Percentiles rank a stretch among this genome's conserved stretches.
Evolutionary conservation across 2,888 invertebrate species (phyloP).

Genomic region (Cheilosia grossa): DNA sequence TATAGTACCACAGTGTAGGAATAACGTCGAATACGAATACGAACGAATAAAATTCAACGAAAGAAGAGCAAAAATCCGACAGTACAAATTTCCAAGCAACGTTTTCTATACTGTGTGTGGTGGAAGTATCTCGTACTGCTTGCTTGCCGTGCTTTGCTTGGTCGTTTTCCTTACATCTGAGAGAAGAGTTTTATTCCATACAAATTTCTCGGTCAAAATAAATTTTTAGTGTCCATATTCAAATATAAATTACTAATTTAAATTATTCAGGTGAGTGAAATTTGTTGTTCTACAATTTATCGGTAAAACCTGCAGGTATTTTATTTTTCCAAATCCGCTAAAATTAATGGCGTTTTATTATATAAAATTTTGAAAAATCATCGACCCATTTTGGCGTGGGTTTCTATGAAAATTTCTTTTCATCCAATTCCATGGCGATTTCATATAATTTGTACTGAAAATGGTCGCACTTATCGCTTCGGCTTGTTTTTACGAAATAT

Average conservation of each 20-base stretch:
- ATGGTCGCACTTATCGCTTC: conserved; percentile 36
- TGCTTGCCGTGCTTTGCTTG: conserved; percentile 41
- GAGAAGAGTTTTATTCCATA: conserved; percentile 74
- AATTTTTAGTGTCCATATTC: conserved; percentile 74
- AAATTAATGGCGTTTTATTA: conserved; percentile 77
- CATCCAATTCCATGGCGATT: conserved; percentile 70
- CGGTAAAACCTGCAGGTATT: conserved; percentile 76
- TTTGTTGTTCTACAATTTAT: conserved; percentile 76
- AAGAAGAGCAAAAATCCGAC: conserved; percentile 62
- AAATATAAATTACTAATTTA: conserved; percentile 74
- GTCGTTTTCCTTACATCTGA: conserved; percentile 64
- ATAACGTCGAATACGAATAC: conserved; percentile 46
- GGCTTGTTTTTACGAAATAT: conserved; percentile 33
- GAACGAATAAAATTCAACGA: conserved; percentile 63
- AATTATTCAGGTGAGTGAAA: conserved; percentile 78
- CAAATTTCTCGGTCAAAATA: conserved; percentile 72
- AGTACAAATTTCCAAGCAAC: conserved; percentile 54
- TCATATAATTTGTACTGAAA: conserved; percentile 71
- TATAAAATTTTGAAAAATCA: conserved; percentile 76
- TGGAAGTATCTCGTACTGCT: conserved; percentile 64
- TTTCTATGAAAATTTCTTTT: conserved; percentile 74
- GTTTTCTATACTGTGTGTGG: conserved; percentile 50
- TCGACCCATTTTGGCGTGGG: conserved; percentile 77
- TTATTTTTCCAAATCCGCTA: conserved; percentile 76
- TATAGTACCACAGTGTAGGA: conserved; percentile 29